Percentiles rank a stretch among this genome's conserved stretches.
Evolutionary conservation across 2,113 vertebrate species (phyloP).

Genomic region (Casuarius casuarius): DNA sequence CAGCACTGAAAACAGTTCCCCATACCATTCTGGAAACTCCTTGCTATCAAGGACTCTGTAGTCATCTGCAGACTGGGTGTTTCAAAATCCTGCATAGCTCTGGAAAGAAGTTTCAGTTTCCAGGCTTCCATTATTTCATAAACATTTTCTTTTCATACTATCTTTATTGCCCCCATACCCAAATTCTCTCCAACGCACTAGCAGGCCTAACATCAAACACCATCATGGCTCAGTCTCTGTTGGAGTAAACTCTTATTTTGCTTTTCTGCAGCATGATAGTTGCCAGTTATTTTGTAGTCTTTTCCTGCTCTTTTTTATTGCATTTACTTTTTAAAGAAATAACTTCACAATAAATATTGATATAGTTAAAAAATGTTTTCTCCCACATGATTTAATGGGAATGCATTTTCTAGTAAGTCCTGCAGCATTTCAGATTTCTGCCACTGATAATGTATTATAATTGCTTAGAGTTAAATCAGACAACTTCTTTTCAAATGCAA

Average conservation of each 20-base stretch:
- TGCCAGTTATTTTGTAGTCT: background rate
- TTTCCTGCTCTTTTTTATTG: background rate
- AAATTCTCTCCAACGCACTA: background rate
- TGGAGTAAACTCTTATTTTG: background rate
- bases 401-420: background rate
- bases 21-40: background rate
- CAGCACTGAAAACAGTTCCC: background rate
- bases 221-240: fast-evolving
- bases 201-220: background rate
- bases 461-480: background rate
- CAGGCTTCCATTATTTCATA: fast-evolving
- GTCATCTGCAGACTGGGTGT: background rate
- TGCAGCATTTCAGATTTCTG: background rate
- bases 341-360: background rate
- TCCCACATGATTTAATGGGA: background rate
- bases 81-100: background rate
- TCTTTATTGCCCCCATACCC: background rate
- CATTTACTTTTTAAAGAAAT: background rate
- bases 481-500: background rate
- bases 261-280: background rate
- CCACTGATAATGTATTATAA: slow-evolving; percentile 11
- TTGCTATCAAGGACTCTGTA: background rate
- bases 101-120: background rate
- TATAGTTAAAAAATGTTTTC: background rate
- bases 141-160: background rate